Evolutionary conservation across 1,140 invertebrate species (phyloP).

Genomic region (Drosophila lowei): DNA sequence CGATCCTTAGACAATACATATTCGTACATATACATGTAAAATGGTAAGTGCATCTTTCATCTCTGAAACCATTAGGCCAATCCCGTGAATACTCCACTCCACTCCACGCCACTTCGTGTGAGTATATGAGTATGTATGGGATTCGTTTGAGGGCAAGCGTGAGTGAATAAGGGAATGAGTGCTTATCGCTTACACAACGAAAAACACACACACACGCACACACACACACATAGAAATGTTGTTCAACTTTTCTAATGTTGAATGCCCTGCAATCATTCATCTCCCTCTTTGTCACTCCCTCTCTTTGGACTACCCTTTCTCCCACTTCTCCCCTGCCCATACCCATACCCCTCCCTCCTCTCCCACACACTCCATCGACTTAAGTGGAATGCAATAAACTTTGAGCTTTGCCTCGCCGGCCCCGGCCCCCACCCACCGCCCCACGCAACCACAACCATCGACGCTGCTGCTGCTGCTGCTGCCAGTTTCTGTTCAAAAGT

Average conservation of each 20-base stretch:
- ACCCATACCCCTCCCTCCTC: neutral
- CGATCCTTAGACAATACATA: too few relatives aligned
- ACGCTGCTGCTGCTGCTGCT: too few relatives aligned
- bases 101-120: too few relatives aligned
- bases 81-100: slow-evolving; percentile 16
- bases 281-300: neutral
- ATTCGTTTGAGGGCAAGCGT: slow-evolving; percentile 26
- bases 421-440: neutral
- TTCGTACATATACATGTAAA: too few relatives aligned
- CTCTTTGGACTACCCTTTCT: too few relatives aligned
- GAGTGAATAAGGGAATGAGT: slow-evolving; percentile 50
- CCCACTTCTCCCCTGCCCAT: too few relatives aligned
- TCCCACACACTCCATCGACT: slow-evolving; percentile 6
- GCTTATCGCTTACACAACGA: slow-evolving; percentile 39
- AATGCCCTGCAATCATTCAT: slow-evolving; percentile 4
- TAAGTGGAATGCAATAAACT: slow-evolving; percentile 75
- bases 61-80: slow-evolving; percentile 33
- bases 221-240: slow-evolving; percentile 3
- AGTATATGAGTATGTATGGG: slow-evolving; percentile 29
- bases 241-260: neutral
- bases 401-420: slow-evolving; percentile 24
- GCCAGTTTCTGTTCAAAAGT: slow-evolving; percentile 25
- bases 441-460: too few relatives aligned
- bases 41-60: slow-evolving; percentile 43
- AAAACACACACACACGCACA: neutral